Percentiles rank a stretch among this genome's conserved stretches.
Conservation (phyloP, 2,888 invertebrate genomes). For the Gasteruption jaculator region DNA sequence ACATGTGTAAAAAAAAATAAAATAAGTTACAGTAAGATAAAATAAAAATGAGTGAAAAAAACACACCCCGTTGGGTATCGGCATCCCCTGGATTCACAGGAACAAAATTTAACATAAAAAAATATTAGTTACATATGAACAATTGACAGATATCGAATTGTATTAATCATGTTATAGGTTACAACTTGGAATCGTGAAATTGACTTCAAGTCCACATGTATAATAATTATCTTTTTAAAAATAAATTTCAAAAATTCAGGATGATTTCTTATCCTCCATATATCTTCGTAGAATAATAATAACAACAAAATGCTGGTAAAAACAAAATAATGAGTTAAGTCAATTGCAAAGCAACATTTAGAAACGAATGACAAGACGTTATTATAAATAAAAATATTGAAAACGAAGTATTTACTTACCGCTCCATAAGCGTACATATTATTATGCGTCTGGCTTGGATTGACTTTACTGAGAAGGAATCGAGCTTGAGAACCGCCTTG, state of each 20-base stretch:
- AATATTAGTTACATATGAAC: slow-evolving; percentile 42
- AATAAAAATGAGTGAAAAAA: slow-evolving; percentile 52
- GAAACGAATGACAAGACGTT: no score
- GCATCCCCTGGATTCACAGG: slow-evolving; percentile 61
- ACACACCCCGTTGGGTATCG: slow-evolving; percentile 67
- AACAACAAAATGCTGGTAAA: slow-evolving; percentile 1
- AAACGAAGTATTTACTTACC: slow-evolving; percentile 62
- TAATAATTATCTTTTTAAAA: no score
- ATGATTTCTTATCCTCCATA: neutral
- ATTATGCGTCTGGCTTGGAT: slow-evolving; percentile 99
- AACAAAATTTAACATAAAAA: slow-evolving; percentile 45
- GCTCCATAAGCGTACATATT: slow-evolving; percentile 96
- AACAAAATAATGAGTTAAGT: no score
- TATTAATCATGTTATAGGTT: no score
- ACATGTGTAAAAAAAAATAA: slow-evolving; percentile 19
- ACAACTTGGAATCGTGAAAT: no score
- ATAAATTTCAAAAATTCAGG: neutral
- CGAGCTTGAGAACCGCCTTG: slow-evolving; percentile 99
- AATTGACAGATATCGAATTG: no score
- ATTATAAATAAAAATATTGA: no score
- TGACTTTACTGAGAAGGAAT: slow-evolving; percentile 97
- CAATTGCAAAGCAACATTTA: no score
- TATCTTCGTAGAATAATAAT: neutral
- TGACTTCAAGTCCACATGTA: no score
- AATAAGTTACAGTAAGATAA: no score